Evolutionary conservation across 2,888 invertebrate species (phyloP).

Genomic region (Drosophila anomelani): DNA sequence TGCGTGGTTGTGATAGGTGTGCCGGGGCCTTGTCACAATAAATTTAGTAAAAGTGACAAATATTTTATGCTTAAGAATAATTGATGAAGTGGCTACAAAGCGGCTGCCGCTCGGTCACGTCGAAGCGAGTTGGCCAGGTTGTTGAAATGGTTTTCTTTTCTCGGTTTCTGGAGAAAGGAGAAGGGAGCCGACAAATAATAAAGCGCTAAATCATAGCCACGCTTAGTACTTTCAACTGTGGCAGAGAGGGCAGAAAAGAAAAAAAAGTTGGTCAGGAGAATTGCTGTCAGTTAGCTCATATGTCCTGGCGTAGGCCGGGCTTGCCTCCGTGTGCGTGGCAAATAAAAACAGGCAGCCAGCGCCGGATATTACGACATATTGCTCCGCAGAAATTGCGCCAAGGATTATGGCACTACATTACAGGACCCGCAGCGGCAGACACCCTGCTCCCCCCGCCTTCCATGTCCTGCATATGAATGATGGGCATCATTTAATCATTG

Average conservation of each 20-base stretch:
- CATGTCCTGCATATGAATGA: slow-evolving; percentile 71
- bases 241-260: slow-evolving; percentile 19
- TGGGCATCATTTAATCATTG: slow-evolving; percentile 79
- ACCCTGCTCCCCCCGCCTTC: background rate
- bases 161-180: background rate
- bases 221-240: slow-evolving; percentile 74
- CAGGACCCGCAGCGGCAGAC: slow-evolving; percentile 46
- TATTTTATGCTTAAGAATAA: slow-evolving; percentile 82
- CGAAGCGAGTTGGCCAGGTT: slow-evolving; percentile 48
- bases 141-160: slow-evolving; percentile 17
- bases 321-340: slow-evolving; percentile 53
- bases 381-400: slow-evolving; percentile 74
- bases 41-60: slow-evolving; percentile 82
- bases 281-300: slow-evolving; percentile 66
- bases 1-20: slow-evolving; percentile 54
- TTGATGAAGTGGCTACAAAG: slow-evolving; percentile 79
- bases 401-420: slow-evolving; percentile 79
- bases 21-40: slow-evolving; percentile 76
- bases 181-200: slow-evolving; percentile 66
- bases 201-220: slow-evolving; percentile 79
- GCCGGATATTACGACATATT: slow-evolving; percentile 80
- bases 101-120: slow-evolving; percentile 65
- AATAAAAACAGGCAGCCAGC: slow-evolving; percentile 72
- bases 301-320: slow-evolving; percentile 50
- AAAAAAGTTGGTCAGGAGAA: slow-evolving; percentile 17